Base-by-base conservation (phyloP, 2,888 invertebrate genomes). In the Lithophane socia region DNA sequence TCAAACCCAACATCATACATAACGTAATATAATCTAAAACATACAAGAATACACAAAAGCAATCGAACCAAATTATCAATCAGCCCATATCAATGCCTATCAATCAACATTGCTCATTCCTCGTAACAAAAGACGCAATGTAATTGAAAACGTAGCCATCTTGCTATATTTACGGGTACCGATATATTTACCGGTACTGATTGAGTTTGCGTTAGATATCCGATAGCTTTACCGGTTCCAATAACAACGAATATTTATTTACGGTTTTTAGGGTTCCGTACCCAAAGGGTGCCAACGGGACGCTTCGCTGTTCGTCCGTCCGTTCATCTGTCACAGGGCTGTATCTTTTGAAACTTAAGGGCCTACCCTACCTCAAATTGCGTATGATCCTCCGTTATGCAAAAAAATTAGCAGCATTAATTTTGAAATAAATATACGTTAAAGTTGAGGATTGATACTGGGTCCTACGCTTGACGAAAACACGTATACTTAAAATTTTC, bases 141-240 rank as follows among this genome's bases (percentile, higher is more conserved):
- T 83, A 86, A 84, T 84, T 79, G 86, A 84, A 87, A 87, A 65
- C 65, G 61, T 64, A 60, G 68, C 58, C 74, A 84, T 88, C 78
- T 77, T 76, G 49, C 54, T 63, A 65, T 88, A 78, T 86, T 85
- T 85, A 78, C 82, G 9, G 77, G 47, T 75, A 75, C 16, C 29
- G 56, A 64, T 64, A 76, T 75, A 75, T 75, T 75, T 75, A 81
- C 78, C 69, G 77, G 69, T 80, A 71, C 70, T 84, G 84, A 88
- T 88, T 88, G 87, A 77, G 77, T 88, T 88, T 88, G 61, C 74
- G 72, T 80, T 83, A 75, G 86, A 88, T 86, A 87, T 84, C 79
- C 60, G 89, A 88, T 86, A 82, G 81, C 73, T 65, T 76, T 75
- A 60, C 83, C 78, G 81, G 78, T 80, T 78, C 73, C 77, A 78